These are phyloP conservation scores for Saimiri boliviensis DNA, from an alignment of 2,113 vertebrate species.

Conservation along the genomic window DNA sequence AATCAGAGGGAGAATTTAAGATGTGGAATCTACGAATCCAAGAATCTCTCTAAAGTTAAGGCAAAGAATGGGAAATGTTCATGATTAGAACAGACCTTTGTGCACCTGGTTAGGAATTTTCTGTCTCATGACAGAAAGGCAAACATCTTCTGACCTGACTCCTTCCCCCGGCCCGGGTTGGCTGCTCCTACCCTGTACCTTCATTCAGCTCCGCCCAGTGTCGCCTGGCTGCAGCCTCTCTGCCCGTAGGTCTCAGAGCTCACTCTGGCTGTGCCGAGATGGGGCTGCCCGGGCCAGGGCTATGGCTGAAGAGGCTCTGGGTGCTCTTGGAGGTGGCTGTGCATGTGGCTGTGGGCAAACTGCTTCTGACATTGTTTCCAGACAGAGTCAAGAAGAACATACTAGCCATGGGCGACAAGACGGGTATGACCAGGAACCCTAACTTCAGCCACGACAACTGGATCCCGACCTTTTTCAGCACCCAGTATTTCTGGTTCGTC, in stretches of 20 bases:
- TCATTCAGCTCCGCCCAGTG: constrained; percentile 72
- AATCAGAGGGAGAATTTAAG: constrained; percentile 7
- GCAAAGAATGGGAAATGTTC: neutral
- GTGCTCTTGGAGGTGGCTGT: constrained; percentile 77
- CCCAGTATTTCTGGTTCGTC: constrained; percentile 84
- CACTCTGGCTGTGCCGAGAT: neutral
- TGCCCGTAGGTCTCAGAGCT: constrained; percentile 3
- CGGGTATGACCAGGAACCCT: constrained; percentile 86
- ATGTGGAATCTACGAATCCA: neutral
- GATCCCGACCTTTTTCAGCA: constrained; percentile 87
- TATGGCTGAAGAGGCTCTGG: constrained; percentile 65
- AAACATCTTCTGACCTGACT: constrained; percentile 43
- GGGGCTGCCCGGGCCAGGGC: constrained; percentile 17
- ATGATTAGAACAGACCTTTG: constrained; percentile 27
- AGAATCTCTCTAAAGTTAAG: constrained; percentile 5
- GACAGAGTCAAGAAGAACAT: constrained; percentile 80
- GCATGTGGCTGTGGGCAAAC: constrained; percentile 71
- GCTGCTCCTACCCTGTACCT: constrained; percentile 49
- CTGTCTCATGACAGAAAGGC: constrained; percentile 32
- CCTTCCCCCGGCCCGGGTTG: neutral
- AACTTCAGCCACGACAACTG: constrained; percentile 92
- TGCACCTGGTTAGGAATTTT: constrained; percentile 27
- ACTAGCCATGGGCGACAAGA: constrained; percentile 82
- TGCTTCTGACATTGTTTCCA: constrained; percentile 85
- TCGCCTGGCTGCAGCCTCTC: neutral